Percentiles rank a stretch among this genome's conserved stretches.
Conservation (phyloP, 2,113 vertebrate species). For the Helogale parvula region DNA sequence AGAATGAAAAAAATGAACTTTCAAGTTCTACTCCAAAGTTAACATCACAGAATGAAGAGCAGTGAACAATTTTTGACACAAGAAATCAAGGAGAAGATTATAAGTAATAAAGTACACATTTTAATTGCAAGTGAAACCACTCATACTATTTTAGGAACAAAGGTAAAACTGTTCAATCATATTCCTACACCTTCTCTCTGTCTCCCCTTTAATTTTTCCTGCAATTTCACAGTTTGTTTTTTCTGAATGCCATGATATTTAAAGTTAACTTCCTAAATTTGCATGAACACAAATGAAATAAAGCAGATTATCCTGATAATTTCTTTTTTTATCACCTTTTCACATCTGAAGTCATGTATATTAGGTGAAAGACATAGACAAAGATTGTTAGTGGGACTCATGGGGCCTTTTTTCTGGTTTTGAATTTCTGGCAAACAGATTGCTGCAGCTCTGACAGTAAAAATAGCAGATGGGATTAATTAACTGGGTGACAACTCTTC, state of each 20-base stretch:
- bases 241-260: constrained; percentile 77
- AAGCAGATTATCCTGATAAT: constrained; percentile 55
- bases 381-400: constrained; percentile 51
- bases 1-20: neutral
- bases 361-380: constrained; percentile 56
- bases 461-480: constrained; percentile 83
- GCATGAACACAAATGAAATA: constrained; percentile 61
- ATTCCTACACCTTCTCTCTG: neutral
- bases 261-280: constrained; percentile 74
- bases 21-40: constrained; percentile 2
- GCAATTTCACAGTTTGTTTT: constrained; percentile 63
- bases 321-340: constrained; percentile 57
- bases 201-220: neutral
- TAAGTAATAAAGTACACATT: constrained; percentile 47
- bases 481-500: constrained; percentile 80
- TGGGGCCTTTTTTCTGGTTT: constrained; percentile 65
- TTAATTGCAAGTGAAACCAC: constrained; percentile 50
- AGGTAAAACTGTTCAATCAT: constrained; percentile 50
- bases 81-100: neutral
- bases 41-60: neutral
- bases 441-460: constrained; percentile 65
- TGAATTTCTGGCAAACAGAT: constrained; percentile 80
- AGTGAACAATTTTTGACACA: neutral
- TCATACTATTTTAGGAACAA: constrained; percentile 66
- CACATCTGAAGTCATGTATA: constrained; percentile 48